Conservation (phyloP, 2,797 vertebrate species). For the Pseudomugil tenellus region DNA sequence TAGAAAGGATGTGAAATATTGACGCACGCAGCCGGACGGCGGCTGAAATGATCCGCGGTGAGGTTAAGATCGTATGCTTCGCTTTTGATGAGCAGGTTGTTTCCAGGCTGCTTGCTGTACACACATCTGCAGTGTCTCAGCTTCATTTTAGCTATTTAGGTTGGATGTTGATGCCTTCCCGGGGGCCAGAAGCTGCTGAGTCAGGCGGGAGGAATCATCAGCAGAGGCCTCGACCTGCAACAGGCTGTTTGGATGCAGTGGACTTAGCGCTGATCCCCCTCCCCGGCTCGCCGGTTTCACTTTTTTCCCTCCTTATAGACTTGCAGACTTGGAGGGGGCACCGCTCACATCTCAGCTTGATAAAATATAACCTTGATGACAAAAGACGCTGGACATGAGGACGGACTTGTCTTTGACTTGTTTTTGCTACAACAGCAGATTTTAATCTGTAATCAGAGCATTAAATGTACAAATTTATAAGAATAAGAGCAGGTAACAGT, state of each 20-base stretch:
- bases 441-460: slow-evolving; percentile 21
- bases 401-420: slow-evolving; percentile 1
- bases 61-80: too few relatives aligned
- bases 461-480: too few relatives aligned
- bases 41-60: neutral
- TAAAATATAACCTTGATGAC: slow-evolving; percentile 28
- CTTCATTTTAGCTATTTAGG: neutral
- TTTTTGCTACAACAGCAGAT: neutral
- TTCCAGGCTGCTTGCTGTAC: neutral
- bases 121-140: neutral
- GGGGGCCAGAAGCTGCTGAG: slow-evolving; percentile 10
- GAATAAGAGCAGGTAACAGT: neutral
- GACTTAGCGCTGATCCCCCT: neutral
- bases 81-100: slow-evolving; percentile 5
- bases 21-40: slow-evolving; percentile 21
- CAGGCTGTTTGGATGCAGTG: slow-evolving; percentile 16
- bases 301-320: slow-evolving; percentile 14
- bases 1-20: slow-evolving; percentile 59
- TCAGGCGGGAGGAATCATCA: neutral
- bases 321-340: slow-evolving; percentile 7
- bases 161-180: too few relatives aligned
- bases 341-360: slow-evolving; percentile 27
- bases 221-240: slow-evolving; percentile 10
- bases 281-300: slow-evolving; percentile 3
- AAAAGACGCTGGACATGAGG: slow-evolving; percentile 35